phyloP scores from a whole-genome alignment of 2,797 vertebrate species.

The Scyliorhinus canicula region DNA sequence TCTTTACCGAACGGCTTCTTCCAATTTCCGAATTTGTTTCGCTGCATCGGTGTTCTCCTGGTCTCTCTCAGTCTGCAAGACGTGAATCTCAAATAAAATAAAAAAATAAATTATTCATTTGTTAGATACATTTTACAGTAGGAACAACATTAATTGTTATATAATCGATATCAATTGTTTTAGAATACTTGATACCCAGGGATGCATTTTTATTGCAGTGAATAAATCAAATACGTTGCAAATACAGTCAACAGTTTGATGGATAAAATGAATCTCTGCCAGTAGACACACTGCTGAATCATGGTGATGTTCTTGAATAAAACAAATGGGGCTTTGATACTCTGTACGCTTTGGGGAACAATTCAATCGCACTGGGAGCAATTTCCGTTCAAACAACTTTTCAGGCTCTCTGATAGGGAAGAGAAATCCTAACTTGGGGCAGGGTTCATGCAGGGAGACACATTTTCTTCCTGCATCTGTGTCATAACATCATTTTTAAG shows the following conservation, averaged over 20 bases:
- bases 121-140: not conserved
- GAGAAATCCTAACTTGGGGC: not conserved
- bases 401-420: not conserved
- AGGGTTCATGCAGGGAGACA: not conserved
- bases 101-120: not conserved
- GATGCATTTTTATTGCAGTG: not conserved
- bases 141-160: not conserved
- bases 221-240: not conserved
- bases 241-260: not conserved
- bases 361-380: not conserved
- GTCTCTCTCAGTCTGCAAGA: slow-evolving; percentile 65
- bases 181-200: not conserved
- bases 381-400: not conserved
- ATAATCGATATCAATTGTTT: not conserved
- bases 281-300: not conserved
- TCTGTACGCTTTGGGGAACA: not conserved
- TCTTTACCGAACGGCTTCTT: slow-evolving; percentile 75
- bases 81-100: slow-evolving; percentile 61
- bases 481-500: not conserved
- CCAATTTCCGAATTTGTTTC: slow-evolving; percentile 67
- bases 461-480: not conserved
- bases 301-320: not conserved
- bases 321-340: not conserved
- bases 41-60: slow-evolving; percentile 65
- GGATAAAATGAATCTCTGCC: not conserved